phyloP scores from a whole-genome alignment of 1,140 invertebrate species.

The Drosophila ironensis region DNA sequence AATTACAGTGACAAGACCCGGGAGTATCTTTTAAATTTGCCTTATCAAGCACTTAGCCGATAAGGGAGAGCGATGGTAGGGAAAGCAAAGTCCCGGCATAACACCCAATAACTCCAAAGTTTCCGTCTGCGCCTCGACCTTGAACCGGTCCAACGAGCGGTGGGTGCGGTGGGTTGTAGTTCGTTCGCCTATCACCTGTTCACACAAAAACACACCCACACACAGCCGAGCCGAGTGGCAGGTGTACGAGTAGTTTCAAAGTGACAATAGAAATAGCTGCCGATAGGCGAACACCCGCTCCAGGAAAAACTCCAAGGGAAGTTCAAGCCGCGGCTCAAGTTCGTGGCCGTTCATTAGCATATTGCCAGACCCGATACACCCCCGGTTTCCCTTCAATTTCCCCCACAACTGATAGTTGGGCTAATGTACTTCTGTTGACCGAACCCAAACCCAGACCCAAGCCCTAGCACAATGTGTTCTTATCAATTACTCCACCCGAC shows the following conservation, averaged over 20 bases:
- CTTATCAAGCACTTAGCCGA: constrained; percentile 35
- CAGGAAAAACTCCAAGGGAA: constrained; percentile 49
- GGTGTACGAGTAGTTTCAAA: background rate
- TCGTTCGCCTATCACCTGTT: constrained; percentile 52
- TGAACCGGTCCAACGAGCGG: constrained; percentile 49
- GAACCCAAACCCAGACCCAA: constrained; percentile 1
- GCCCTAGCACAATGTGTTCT: constrained; percentile 38
- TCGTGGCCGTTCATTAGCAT: constrained; percentile 76
- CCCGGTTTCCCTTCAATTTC: background rate
- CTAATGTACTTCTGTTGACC: constrained; percentile 60
- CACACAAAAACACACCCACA: constrained; percentile 19
- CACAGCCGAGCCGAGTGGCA: too few relatives aligned
- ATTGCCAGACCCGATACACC: constrained; percentile 33
- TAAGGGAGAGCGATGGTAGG: background rate
- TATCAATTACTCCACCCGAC: constrained; percentile 55
- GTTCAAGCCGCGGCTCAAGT: constrained; percentile 57
- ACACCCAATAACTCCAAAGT: constrained; percentile 16
- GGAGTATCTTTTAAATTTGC: background rate
- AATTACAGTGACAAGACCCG: background rate
- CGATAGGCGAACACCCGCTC: constrained; percentile 45
- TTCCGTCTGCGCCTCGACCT: constrained; percentile 44
- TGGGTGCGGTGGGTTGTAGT: constrained; percentile 12
- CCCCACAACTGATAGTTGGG: constrained; percentile 39
- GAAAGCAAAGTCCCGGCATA: constrained; percentile 12
- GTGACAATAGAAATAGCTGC: constrained; percentile 47